A percentile compares a stretch with the other conserved stretches of the same genome.
phyloP scores from a whole-genome alignment of 2,113 vertebrate genomes.

The Silurus glanis region DNA sequence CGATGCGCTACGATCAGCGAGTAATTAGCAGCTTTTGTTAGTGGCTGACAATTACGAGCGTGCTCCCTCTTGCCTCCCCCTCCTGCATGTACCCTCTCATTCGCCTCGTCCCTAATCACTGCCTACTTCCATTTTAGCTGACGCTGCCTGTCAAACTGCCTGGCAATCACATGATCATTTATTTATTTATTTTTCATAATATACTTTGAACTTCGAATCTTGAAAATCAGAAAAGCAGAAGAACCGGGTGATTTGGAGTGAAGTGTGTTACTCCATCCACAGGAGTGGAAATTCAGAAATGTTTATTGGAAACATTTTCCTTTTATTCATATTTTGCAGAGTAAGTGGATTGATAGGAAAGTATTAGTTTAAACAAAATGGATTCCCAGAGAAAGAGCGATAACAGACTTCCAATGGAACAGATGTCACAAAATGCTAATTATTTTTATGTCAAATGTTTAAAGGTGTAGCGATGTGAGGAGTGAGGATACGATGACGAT shows the following conservation, averaged over 20 bases:
- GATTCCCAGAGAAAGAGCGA: not conserved
- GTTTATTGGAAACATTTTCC: not conserved
- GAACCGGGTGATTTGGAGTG: not conserved
- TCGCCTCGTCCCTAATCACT: constrained; percentile 42
- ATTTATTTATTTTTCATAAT: constrained; percentile 15
- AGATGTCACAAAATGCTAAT: not conserved
- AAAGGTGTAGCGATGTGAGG: not conserved
- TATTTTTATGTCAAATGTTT: not conserved
- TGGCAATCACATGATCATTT: constrained; percentile 24
- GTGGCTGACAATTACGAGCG: constrained; percentile 34
- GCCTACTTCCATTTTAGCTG: constrained; percentile 29
- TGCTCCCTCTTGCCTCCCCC: constrained; percentile 5
- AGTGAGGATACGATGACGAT: not conserved
- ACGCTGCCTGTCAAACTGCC: constrained; percentile 35
- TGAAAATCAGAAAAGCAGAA: constrained; percentile 13
- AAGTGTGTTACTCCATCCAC: not conserved
- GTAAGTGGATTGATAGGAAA: not conserved
- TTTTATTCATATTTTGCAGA: not conserved
- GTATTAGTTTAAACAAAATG: not conserved
- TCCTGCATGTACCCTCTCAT: constrained; percentile 14
- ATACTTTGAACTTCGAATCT: constrained; percentile 21
- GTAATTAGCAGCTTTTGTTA: constrained; percentile 55
- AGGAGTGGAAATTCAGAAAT: no score
- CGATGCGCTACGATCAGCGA: constrained; percentile 25
- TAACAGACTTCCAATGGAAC: not conserved